Percentiles rank a stretch among this genome's conserved stretches.
Evolutionary conservation across 2,797 vertebrate species (phyloP).

Genomic region (Selene dorsalis): DNA sequence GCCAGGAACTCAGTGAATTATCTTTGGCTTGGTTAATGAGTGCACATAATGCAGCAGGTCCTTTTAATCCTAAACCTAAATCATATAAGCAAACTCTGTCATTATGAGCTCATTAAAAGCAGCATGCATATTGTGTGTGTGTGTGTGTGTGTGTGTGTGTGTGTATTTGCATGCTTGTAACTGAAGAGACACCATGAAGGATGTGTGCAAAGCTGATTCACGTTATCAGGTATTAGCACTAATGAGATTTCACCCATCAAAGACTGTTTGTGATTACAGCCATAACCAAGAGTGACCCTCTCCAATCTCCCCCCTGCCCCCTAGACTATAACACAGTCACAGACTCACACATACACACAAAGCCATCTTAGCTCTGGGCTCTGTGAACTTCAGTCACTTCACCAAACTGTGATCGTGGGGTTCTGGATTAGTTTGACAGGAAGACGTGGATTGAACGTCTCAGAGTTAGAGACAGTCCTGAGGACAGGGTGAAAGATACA

Average conservation of each 20-base stretch:
- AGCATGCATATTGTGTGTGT: not conserved
- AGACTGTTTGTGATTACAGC: slow-evolving; percentile 69
- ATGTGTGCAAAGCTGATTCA: slow-evolving; percentile 50
- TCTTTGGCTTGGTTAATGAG: slow-evolving; percentile 23
- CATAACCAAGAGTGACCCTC: slow-evolving; percentile 56
- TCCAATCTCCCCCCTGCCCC: slow-evolving; percentile 18
- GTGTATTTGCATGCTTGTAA: slow-evolving; percentile 10
- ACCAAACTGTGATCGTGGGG: slow-evolving; percentile 13
- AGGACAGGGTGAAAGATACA: slow-evolving; percentile 11
- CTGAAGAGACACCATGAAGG: slow-evolving; percentile 52
- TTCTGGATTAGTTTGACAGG: slow-evolving; percentile 31
- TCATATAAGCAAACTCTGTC: slow-evolving; percentile 20
- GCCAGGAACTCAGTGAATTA: slow-evolving; percentile 10
- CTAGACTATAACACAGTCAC: slow-evolving; percentile 1
- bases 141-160: not conserved
- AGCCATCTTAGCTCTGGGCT: not conserved
- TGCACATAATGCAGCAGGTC: not conserved
- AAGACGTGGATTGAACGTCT: slow-evolving; percentile 13
- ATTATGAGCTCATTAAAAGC: slow-evolving; percentile 26
- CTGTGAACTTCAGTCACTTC: slow-evolving; percentile 11
- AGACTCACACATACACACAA: slow-evolving; percentile 17
- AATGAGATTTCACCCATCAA: slow-evolving; percentile 78
- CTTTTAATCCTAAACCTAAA: slow-evolving; percentile 29
- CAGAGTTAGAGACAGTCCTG: slow-evolving; percentile 1
- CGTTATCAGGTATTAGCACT: slow-evolving; percentile 74